Evolutionary conservation across 2,888 invertebrate species (phyloP), one percentile per base, ranked within the genome.

Genomic region (Dryobotodes eremita): DNA sequence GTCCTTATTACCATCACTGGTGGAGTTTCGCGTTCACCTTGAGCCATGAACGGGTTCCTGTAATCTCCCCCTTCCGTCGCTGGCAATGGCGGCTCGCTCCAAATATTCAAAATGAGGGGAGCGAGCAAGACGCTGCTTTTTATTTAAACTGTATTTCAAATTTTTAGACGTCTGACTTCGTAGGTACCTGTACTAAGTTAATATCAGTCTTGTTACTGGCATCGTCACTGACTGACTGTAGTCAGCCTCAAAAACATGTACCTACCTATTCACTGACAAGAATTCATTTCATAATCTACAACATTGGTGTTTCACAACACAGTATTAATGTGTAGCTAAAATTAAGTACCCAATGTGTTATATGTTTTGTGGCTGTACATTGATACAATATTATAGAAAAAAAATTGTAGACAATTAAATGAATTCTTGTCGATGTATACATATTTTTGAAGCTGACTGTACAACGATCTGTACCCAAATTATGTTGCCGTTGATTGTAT

Each of bases 21-120:
- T 91, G 87, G 91, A 90, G 92, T 87, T 90, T 90, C 92, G 88
- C 87, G 95, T 94, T 96, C 94, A 95, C 96, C 95, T 96, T 96
- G 96, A 91, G 92, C 91, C 90, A 89, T 91, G 93, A 94, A 94
- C 95, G 93, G 92, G 95, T 95, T 94, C 92, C 93, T 92, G 91
- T 92, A 93, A 94, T 93, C 92, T 93, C 90, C 92, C 92, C 92
- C 48, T 91, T 91, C 86, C 84, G 90, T 85, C 88, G 74, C 79
- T 84, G 84, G 36, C 82, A 59, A 53, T 66, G 82, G 79, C 87
- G 86, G 82, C 79, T 81, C 75, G 80, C 64, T 84, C 86, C 82
- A 87, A 90, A 89, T 89, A 90, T 89, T 88, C 73, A 84, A 84
- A 87, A 79, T 74, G 83, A 89, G 84, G 86, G 89, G 87, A 76